Base-by-base conservation (phyloP, 2,113 vertebrate species). In the Orthonyx spaldingii region DNA sequence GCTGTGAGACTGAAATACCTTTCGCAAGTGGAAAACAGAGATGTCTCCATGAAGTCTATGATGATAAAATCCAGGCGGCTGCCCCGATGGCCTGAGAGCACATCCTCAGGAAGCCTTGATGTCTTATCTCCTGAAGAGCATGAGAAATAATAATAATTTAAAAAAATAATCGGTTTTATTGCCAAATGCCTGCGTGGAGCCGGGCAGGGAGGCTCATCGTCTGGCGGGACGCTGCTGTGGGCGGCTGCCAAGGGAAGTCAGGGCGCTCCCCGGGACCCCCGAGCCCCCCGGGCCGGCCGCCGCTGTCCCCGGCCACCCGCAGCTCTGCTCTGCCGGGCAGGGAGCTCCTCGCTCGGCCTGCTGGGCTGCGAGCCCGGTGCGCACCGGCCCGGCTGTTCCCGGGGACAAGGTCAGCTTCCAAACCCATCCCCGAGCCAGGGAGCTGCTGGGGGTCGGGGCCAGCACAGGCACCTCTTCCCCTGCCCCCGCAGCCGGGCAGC, bases 61-160 rank as follows among this genome's bases (percentile, higher is more conserved):
- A 92, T 97, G 98, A 97, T 97, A 97, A 96, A 97, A 83, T 10
- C 80, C 9, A 72, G 97, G 96, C 92, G 95, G 95, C 93, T 87
- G 87, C 96, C 42, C 63, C 82, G 9, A 32, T 64, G 84, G 95
- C 91, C 82, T 60, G 92, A 42, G 93, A 94, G 92, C 96, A 95
- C 70, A 97, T 98, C 98, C 98, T 98, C 95, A 97, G 98, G 98
- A 98, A 98, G 84, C 84, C 83, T 81, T 76, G 78, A 87, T 87
- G 94, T 83, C 93, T 97, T 98, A 97, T 98, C 98, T 97, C 17
- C 71, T n/a, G 71, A 37, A 74, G 68, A 94, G 78, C 92, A 93
- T 15, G 15, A 44, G 61, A 93, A 74, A 70, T 77, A 56, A 90
- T 50, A 42, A 42, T 49, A 33, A 61, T 89, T 65, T 32, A 0